Conservation (phyloP, 1,140 invertebrate genomes). For the Steinernema khuongi region DNA sequence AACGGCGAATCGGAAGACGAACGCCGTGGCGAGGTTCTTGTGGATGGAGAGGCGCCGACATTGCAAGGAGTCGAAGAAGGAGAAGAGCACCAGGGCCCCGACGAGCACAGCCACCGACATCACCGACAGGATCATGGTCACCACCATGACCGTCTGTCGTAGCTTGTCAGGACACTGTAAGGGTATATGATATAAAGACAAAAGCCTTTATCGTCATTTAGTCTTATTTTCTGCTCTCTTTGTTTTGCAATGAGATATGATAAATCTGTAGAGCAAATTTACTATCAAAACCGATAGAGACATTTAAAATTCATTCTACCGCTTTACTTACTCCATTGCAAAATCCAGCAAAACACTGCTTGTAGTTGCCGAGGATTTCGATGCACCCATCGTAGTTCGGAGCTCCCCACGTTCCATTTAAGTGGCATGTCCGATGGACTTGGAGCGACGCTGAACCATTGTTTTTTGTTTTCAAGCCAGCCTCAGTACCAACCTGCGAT, state of each 20-base stretch:
- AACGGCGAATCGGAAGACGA: conserved; percentile 60
- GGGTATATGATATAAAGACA: not conserved
- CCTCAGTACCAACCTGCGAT: conserved; percentile 43
- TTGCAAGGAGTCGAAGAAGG: conserved; percentile 55
- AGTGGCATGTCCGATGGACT: conserved; percentile 44
- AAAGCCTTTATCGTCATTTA: not conserved
- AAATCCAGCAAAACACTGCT: conserved; percentile 48
- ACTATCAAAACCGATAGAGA: too few relatives aligned
- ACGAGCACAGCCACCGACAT: conserved; percentile 52
- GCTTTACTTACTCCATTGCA: conserved; percentile 46
- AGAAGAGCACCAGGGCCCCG: conserved; percentile 53
- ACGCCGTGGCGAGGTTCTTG: conserved; percentile 62
- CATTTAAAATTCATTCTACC: conserved; percentile 25
- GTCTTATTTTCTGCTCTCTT: too few relatives aligned
- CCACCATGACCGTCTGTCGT: conserved; percentile 51
- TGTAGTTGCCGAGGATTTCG: conserved; percentile 44
- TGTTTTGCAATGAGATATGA: too few relatives aligned
- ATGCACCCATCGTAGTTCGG: conserved; percentile 51
- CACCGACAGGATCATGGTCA: conserved; percentile 53
- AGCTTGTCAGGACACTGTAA: conserved; percentile 55
- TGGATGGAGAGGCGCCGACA: conserved; percentile 60
- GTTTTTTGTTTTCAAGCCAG: conserved; percentile 7
- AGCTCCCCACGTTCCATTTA: conserved; percentile 47
- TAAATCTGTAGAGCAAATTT: too few relatives aligned
- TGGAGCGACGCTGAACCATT: conserved; percentile 36